Evolutionary conservation across 2,113 vertebrate species (phyloP).

Genomic region (Sebastes fasciatus): DNA sequence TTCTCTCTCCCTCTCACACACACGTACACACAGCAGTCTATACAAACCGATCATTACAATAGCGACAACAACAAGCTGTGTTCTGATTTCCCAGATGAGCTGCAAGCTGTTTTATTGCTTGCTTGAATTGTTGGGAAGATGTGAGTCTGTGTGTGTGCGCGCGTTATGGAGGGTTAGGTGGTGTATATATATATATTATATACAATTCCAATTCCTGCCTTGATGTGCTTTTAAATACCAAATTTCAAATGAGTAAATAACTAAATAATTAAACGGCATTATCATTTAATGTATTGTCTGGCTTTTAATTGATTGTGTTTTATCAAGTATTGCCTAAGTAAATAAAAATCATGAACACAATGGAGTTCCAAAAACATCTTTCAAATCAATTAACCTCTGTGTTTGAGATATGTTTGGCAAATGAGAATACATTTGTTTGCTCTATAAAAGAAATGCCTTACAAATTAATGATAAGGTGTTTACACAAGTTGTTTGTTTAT

Average conservation of each 20-base stretch:
- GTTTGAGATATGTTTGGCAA: conserved; percentile 29
- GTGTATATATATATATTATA: not conserved
- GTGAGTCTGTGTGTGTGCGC: conserved; percentile 11
- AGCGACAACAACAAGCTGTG: conserved; percentile 52
- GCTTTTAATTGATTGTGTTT: conserved; percentile 56
- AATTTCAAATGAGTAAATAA: conserved; percentile 46
- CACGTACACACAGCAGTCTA: conserved; percentile 32
- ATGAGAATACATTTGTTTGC: conserved; percentile 26
- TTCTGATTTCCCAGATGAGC: conserved; percentile 76
- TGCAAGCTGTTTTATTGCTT: conserved; percentile 68
- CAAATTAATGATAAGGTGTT: conserved; percentile 10
- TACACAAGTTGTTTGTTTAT: conserved; percentile 23
- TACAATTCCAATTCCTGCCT: conserved; percentile 30
- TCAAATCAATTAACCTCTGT: conserved; percentile 50
- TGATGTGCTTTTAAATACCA: conserved; percentile 16
- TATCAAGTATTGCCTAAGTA: conserved; percentile 29
- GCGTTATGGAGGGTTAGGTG: not conserved
- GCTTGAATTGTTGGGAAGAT: conserved; percentile 34
- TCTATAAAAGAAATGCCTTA: not conserved
- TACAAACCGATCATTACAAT: conserved; percentile 63
- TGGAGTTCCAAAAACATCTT: conserved; percentile 13
- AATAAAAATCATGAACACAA: not conserved
- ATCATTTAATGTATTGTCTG: conserved; percentile 58
- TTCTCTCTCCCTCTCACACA: conserved; percentile 20
- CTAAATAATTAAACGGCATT: conserved; percentile 44